Percentiles rank a stretch among this genome's conserved stretches.
phyloP scores from a whole-genome alignment of 2,797 vertebrate genomes.

The Arctocebus calabarensis region DNA sequence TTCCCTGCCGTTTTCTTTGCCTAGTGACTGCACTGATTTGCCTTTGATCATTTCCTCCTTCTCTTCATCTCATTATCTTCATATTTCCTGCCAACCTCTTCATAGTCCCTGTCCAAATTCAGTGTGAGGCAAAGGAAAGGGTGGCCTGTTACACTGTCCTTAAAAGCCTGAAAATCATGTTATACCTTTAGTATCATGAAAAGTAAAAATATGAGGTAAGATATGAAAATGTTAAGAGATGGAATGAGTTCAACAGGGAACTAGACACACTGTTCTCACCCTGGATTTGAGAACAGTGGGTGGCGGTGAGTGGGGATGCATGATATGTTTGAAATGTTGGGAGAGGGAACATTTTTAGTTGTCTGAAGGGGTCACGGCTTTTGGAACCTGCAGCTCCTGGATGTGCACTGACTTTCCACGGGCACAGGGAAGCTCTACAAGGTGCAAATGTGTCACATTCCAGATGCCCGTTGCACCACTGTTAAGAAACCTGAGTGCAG shows the following conservation, averaged over 20 bases:
- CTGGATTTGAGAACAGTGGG: too few species aligned
- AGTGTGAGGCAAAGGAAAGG: background rate
- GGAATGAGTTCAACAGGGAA: background rate
- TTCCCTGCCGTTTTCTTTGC: conserved; percentile 13
- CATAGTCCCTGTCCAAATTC: background rate
- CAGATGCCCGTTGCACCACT: background rate
- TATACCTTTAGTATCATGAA: background rate
- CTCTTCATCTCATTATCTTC: conserved; percentile 37
- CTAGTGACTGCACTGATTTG: background rate
- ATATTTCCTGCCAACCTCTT: conserved; percentile 32
- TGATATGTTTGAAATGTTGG: background rate
- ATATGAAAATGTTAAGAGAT: background rate
- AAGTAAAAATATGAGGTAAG: background rate
- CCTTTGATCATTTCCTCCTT: conserved; percentile 22
- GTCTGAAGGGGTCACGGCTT: background rate
- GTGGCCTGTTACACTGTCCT: background rate
- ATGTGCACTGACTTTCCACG: background rate
- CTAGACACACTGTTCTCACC: background rate
- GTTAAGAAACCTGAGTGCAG: background rate
- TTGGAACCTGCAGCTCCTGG: background rate
- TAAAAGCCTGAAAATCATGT: background rate
- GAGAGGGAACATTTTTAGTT: background rate
- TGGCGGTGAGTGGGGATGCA: background rate
- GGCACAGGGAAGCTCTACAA: background rate
- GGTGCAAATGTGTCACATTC: background rate